Percentiles rank a stretch among this genome's conserved stretches.
Evolutionary conservation across 2,888 invertebrate genomes (phyloP).

Genomic region (Synanthedon vespiformis): DNA sequence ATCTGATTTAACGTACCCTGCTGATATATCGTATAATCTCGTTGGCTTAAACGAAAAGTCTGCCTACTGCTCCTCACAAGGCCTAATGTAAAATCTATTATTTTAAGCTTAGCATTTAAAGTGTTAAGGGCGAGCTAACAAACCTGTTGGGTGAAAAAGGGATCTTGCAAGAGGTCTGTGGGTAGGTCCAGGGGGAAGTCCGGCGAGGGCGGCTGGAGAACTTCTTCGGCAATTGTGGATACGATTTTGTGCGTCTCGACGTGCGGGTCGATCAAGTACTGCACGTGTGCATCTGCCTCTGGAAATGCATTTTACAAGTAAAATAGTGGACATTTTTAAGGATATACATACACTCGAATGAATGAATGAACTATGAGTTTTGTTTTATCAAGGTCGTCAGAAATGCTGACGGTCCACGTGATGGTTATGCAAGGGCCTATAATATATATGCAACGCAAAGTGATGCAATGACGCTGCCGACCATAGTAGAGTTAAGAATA

Average conservation of each 20-base stretch:
- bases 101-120: not conserved
- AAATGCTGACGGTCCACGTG: too few species aligned
- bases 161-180: constrained; percentile 36
- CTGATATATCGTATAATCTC: too few species aligned
- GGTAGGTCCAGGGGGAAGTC: constrained; percentile 37
- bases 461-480: too few species aligned
- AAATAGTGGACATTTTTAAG: not conserved
- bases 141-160: constrained; percentile 38
- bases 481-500: too few species aligned
- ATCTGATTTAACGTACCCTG: too few species aligned
- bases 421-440: too few species aligned
- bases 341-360: not conserved
- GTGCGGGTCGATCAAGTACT: constrained; percentile 78
- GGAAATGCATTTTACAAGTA: constrained; percentile 16
- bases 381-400: too few species aligned
- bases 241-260: constrained; percentile 89
- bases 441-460: too few species aligned
- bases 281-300: constrained; percentile 74
- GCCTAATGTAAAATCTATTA: too few species aligned
- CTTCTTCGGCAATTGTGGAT: constrained; percentile 85
- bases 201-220: constrained; percentile 45
- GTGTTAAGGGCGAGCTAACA: not conserved
- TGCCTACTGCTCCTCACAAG: too few species aligned
- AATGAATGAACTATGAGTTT: too few species aligned
- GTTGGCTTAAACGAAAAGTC: too few species aligned